These are phyloP conservation scores for Paramacrobiotus metropolitanus DNA, from an alignment of 1,140 invertebrate species.

Conservation along the genomic window DNA sequence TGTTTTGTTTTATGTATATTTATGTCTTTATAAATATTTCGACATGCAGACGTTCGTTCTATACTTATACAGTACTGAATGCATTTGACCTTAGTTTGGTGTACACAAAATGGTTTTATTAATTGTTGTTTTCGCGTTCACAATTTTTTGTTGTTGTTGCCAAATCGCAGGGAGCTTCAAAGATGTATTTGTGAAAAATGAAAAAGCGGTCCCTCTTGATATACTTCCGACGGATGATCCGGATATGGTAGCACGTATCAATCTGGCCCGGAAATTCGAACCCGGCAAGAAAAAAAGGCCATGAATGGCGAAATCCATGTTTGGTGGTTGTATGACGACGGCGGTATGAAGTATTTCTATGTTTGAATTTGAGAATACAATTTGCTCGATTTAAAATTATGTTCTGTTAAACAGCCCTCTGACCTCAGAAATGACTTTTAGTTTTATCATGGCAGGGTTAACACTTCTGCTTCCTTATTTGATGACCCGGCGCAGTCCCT, in stretches of 20 bases:
- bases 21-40: no score
- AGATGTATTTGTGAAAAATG: background rate
- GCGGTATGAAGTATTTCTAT: slow-evolving; percentile 22
- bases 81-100: no score
- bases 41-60: no score
- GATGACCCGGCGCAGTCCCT: slow-evolving; percentile 53
- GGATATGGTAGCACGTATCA: background rate
- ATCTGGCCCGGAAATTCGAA: background rate
- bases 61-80: no score
- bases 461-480: slow-evolving; percentile 53
- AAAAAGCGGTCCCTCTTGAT: background rate
- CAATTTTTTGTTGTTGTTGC: no score
- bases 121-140: no score
- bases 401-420: no score
- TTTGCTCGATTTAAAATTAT: no score
- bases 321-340: slow-evolving; percentile 39
- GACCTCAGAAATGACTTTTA: slow-evolving; percentile 6
- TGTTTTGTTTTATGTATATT: no score
- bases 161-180: no score
- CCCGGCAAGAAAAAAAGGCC: background rate
- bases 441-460: slow-evolving; percentile 23
- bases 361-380: no score
- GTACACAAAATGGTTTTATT: no score
- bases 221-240: background rate
- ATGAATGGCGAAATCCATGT: slow-evolving; percentile 29